phyloP scores from a whole-genome alignment of 2,797 vertebrate species.

The Melanitta fusca region DNA sequence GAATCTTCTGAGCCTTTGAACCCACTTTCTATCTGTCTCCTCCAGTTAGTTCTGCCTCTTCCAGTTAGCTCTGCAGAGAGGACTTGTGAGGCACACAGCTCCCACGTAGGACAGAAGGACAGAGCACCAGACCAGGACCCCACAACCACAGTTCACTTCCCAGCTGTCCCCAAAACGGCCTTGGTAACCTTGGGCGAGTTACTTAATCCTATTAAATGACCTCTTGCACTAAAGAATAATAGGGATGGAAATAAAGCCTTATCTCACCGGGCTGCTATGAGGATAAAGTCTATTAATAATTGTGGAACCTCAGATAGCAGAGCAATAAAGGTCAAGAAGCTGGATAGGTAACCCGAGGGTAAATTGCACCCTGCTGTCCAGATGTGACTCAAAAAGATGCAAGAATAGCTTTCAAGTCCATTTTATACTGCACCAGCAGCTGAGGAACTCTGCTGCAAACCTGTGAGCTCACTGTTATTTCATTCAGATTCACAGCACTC shows the following conservation, averaged over 20 bases:
- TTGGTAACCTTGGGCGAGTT: background rate
- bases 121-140: background rate
- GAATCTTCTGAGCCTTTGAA: background rate
- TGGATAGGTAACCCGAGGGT: background rate
- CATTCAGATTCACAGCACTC: background rate
- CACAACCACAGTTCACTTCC: background rate
- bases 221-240: background rate
- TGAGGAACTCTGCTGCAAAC: background rate
- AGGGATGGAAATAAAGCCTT: background rate
- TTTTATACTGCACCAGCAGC: background rate
- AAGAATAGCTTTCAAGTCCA: background rate
- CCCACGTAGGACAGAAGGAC: background rate
- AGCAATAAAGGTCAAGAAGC: background rate
- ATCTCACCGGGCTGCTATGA: background rate
- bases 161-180: background rate
- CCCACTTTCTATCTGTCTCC: background rate
- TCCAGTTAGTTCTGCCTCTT: background rate
- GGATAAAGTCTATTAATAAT: background rate
- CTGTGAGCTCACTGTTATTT: background rate
- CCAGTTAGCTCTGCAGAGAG: background rate
- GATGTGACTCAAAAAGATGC: background rate
- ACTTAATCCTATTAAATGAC: background rate
- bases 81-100: background rate
- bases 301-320: background rate
- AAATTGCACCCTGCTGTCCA: background rate